Evolutionary conservation across 2,113 vertebrate species (phyloP).

Genomic region (Haplotaxodon microlepis): DNA sequence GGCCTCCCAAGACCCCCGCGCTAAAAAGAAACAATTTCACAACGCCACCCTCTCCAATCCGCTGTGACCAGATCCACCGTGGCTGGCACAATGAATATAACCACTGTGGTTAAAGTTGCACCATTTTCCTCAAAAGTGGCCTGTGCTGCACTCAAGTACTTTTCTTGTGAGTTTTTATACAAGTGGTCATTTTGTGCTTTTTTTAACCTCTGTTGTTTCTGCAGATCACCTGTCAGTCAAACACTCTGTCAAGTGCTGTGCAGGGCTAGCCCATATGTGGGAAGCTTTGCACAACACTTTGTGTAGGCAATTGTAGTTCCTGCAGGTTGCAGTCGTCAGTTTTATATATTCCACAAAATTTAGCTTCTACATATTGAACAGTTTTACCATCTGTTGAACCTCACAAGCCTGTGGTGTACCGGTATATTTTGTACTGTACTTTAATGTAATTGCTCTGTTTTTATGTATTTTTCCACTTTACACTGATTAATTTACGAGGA

Average conservation of each 20-base stretch:
- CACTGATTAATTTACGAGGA: neutral
- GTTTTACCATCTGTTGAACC: neutral
- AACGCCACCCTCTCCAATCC: conserved; percentile 14
- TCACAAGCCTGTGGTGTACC: neutral
- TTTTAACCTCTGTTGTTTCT: neutral
- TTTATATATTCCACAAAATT: neutral
- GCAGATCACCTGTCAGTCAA: conserved; percentile 25
- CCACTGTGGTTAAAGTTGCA: conserved; percentile 33
- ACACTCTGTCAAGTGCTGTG: neutral
- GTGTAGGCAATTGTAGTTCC: neutral
- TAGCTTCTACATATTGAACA: neutral
- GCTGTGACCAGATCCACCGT: neutral
- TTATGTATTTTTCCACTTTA: neutral
- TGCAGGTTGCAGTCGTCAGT: neutral
- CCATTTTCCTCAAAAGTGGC: conserved; percentile 16
- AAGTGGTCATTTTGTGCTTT: neutral
- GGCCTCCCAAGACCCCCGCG: conserved; percentile 30
- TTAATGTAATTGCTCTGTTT: neutral
- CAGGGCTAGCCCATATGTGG: neutral
- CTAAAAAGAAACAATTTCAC: conserved; percentile 47
- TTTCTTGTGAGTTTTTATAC: neutral
- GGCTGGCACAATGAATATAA: conserved; percentile 5
- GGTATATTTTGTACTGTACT: neutral
- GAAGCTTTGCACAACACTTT: neutral
- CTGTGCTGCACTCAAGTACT: neutral